Evolutionary conservation across 2,113 vertebrate species (phyloP).

Genomic region (Pterophyllum scalare): DNA sequence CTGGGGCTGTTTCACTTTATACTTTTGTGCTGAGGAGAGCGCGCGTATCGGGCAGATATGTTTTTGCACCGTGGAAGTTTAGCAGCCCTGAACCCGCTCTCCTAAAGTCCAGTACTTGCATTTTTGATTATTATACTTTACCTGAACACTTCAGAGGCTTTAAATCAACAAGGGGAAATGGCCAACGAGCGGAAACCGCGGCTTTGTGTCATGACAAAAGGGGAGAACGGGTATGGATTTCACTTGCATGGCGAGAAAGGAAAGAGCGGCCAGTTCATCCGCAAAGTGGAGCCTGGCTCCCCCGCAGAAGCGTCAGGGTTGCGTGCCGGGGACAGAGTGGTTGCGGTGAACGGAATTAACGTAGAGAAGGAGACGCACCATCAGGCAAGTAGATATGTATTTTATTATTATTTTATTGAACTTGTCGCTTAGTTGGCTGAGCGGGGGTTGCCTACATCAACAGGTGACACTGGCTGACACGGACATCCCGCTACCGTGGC

Average conservation of each 20-base stretch:
- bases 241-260: slow-evolving; percentile 97
- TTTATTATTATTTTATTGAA: neutral
- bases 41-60: slow-evolving; percentile 42
- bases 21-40: neutral
- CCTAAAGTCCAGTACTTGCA: slow-evolving; percentile 40
- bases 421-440: neutral
- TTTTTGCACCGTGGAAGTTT: slow-evolving; percentile 53
- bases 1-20: neutral
- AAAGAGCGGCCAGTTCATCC: slow-evolving; percentile 93
- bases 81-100: slow-evolving; percentile 8
- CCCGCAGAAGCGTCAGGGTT: slow-evolving; percentile 90
- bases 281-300: slow-evolving; percentile 91
- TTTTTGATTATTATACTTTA: neutral
- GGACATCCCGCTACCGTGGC: neutral
- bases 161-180: slow-evolving; percentile 74
- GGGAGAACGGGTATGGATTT: slow-evolving; percentile 91
- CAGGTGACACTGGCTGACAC: slow-evolving; percentile 11
- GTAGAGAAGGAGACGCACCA: slow-evolving; percentile 95
- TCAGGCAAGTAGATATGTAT: slow-evolving; percentile 80
- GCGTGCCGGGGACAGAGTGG: slow-evolving; percentile 90
- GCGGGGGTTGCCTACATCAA: neutral
- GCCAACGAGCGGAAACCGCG: slow-evolving; percentile 88
- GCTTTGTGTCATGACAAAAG: slow-evolving; percentile 89
- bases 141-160: slow-evolving; percentile 38
- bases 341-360: slow-evolving; percentile 92